Base-by-base conservation (phyloP, 2,888 invertebrate species). In the Gibbula magus region DNA sequence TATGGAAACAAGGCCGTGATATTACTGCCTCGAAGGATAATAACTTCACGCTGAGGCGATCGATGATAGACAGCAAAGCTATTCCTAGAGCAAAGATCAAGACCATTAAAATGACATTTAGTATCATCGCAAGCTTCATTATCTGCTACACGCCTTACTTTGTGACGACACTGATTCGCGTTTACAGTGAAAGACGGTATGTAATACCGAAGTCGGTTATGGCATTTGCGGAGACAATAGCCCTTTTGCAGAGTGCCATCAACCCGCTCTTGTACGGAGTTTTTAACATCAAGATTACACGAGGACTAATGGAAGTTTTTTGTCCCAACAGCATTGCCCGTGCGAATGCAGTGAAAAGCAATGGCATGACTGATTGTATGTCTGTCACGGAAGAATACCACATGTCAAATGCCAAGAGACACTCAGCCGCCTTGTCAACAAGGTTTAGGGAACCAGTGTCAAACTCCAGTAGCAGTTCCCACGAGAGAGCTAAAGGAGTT, bases 121-220 rank as follows among this genome's bases (percentile, higher is more conserved):
- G 91, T 77, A 93, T 93, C 54, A 93, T 93, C 73, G 88, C 92
- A 20, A 91, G 91, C 25, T 93, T 93, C 83, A 90, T 93, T 61
- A 89, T 91, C 0, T 93, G 93, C 86, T 93, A 93, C 93, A 93
- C 92, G 20, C 93, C 93, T 0, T 93, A 93, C 84, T 93, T 93
- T 85, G 92, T 93, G 13, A 92, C 93, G 22, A 93, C 93, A 74
- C 89, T 93, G 67, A 90, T 93, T 75, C 87, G 89, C 53, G 91
- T 93, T 25, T 93, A 93, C 88, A 92, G 91, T 78, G 90, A 93
- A 81, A 92, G 93, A 82, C 87, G 82, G 35, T 84, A 90, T 56
- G 77, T 86, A 56, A 88, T 92, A 7, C 91, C 93, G 0, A 86
- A 88, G 18, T 86, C 90, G 2, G 88, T 93, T 20, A 89, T 92